Evolutionary conservation across 1,140 invertebrate species (phyloP), one percentile per base, ranked within the genome.

Genomic region (Acyrthosiphon pisum): DNA sequence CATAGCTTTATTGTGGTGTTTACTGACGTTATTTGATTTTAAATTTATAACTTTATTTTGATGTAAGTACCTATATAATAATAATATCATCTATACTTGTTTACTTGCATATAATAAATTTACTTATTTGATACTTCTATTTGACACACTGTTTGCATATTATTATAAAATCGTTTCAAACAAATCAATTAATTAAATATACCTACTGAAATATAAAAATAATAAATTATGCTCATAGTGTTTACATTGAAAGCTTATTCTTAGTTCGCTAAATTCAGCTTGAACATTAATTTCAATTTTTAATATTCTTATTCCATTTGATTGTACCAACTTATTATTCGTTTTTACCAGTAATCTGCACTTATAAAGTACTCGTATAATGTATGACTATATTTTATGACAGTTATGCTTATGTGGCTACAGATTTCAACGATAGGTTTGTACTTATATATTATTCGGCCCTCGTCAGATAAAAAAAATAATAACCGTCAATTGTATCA

Each of bases 21-120:
- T 20, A 46, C 22, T 86, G 44, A 86, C 41, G 84, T 86, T 41
- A 41, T 86, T 86, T 3, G 41, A 44, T 86, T 86, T 86, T 86
- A 46, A 86, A 86, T 86, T 86, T 48, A 86, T 86, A 86, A 48
- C 84, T 86, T 86, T 86, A 86, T 86, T 46, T 86, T 76, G 60
- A 76, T 76, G 30, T 41, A 41, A 41, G 41, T 76, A 76, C 30
- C 60, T 7, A 76, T 35, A 76, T 76, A 76, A n/a, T n/a, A 41
- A 41, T 41, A 41, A 41, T 41, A 41, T 3, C 41, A 76, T n/a
- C 30, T 76, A 76, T n/a, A n/a, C 60, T 18, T 68, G 6, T 68
- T n/a, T 68, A 68, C 11, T 76, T 20, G n/a, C 20, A 18, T 76
- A 35, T 18, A 68, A 68, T 68, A 50, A 18, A 68, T 68, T 68